These are phyloP conservation scores for Cephus pulcher DNA, from an alignment of 2,888 invertebrate genomes.

Conservation along the genomic window DNA sequence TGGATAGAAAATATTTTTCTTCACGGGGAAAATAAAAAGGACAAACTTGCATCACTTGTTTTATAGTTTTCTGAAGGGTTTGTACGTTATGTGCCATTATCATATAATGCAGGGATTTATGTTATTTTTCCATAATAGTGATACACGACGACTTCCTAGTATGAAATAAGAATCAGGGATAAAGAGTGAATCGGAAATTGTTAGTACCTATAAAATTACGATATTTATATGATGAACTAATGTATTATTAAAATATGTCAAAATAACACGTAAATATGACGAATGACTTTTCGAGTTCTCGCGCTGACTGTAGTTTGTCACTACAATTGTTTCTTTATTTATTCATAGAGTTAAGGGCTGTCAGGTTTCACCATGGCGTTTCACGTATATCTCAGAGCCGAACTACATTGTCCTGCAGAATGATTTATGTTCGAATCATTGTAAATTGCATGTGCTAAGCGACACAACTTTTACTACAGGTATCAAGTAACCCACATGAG, in stretches of 20 bases:
- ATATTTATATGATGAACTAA: not conserved
- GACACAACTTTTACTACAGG: not conserved
- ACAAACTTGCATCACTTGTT: not conserved
- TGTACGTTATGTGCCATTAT: not conserved
- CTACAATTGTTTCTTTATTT: not conserved
- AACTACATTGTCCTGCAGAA: not conserved
- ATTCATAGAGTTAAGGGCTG: not conserved
- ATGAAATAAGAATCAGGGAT: not conserved
- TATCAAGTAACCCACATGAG: not conserved
- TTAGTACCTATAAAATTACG: not conserved
- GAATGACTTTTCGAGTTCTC: not conserved
- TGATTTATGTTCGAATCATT: not conserved
- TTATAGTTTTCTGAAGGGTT: not conserved
- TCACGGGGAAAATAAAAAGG: not conserved
- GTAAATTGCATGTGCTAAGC: not conserved
- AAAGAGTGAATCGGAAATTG: not conserved
- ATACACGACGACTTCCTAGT: not conserved
- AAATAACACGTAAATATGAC: not conserved
- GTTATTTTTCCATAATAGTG: not conserved
- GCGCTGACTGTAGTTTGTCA: not conserved
- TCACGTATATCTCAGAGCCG: not conserved
- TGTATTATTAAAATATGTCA: not conserved
- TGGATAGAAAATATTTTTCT: not conserved
- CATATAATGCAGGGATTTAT: not conserved
- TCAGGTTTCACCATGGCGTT: not conserved